Base-by-base conservation (phyloP, 2,888 invertebrate genomes). In the Xestia xanthographa region DNA sequence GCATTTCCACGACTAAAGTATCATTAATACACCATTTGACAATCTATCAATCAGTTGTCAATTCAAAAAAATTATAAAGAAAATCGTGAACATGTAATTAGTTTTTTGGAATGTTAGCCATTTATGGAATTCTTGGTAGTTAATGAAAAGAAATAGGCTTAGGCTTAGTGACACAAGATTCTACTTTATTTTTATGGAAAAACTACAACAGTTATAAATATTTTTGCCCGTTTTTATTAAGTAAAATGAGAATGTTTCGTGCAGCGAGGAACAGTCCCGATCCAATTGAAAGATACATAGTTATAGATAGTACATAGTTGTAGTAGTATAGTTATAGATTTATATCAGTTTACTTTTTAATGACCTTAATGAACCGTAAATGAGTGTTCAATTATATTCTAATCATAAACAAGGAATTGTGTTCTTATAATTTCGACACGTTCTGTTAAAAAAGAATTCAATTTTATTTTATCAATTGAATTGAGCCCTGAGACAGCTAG, bases 41-140 rank as follows among this genome's bases (percentile, higher is more conserved):
- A 73, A 79, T 66, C 82, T 66, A 81, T 84, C 82, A 84, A 81
- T 84, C 84, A 82, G 12, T 26, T 82, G 84, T 84, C 84, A 84
- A 79, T 81, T 14, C 41, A 45, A 29, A 60, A 78, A 67, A 56
- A 41, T 60, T 11, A 48, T 58, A 43, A 74, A 83, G 48, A 34
- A 80, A 65, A 63, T 84, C 85, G 84, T 84, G 84, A 74, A 26
- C 71, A 22, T 0, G 66, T 66, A 79, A 82, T 84, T 84, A 75
- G 45, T 62, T 84, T 84, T 84, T 78, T 65, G 22, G 8, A 34
- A 58, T 48, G 41, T 1, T 22, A 48, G 1, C 3, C 14, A n/a
- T 69, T 69, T 45, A 26, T 26, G 12, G 41, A 48, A 26, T 79
- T 79, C 41, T 48, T 41, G 12, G 53, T 38, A 68, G 26, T 8